Base-by-base conservation (phyloP, 2,888 invertebrate species). In the Theretra japonica region DNA sequence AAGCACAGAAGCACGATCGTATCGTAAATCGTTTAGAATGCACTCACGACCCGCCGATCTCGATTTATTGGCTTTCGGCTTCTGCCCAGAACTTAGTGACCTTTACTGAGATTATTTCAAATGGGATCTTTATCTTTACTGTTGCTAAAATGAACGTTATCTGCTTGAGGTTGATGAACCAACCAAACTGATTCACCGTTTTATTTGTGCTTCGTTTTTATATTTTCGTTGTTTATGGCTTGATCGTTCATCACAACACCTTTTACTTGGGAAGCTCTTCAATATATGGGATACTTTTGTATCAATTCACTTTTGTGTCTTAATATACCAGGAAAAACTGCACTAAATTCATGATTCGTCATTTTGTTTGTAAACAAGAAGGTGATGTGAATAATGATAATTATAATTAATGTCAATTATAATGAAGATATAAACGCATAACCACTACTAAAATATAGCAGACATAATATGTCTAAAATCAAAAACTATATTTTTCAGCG, bases 1-100 rank as follows among this genome's bases (percentile, higher is more conserved):
- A 86, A 87, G 83, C 84, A 79, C 80, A 75, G 77, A 79, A 83
- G 78, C 84, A 84, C 84, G 86, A 83, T 77, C 81, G 77, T 81
- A 85, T 86, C 83, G 91, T 93, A 93, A 93, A 93, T 92, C 88
- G 84, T 86, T 83, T 75, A 80, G 84, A 88, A 85, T 88, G 88
- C 90, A 89, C 88, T 92, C 84, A 85, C 88, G 84, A 86, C 82
- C 82, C 83, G 77, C 80, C 79, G 78, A 79, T 80, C 76, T 33
- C 60, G 72, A 72, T 60, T 69, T 72, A 72, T 69, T 72, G 69
- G 30, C 65, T 21, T 23, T 65, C 48, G 65, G 65, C 65, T 65
- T 65, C 65, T 65, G 65, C 48, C 41, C 65, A 65, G 41, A 48
- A 65, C 65, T 48, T 65, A 41, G 65, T 65, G 65, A 65, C 65